These are phyloP conservation scores for Galagoides demidoff DNA, from an alignment of 2,797 vertebrate species.

Conservation along the genomic window DNA sequence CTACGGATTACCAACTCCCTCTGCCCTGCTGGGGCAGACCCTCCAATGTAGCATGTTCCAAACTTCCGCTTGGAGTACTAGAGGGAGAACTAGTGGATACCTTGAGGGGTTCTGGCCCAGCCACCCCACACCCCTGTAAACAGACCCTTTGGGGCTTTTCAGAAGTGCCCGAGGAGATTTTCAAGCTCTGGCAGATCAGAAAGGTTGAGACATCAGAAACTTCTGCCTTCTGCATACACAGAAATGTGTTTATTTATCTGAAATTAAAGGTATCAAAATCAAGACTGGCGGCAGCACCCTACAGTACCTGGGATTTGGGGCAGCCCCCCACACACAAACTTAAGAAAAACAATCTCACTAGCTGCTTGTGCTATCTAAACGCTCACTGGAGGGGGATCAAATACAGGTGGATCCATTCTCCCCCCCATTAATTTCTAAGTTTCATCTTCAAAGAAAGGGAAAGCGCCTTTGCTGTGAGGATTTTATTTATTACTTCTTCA, in stretches of 20 bases:
- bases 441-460: background rate
- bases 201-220: background rate
- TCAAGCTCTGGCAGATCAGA: background rate
- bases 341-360: rapidly evolving
- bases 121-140: background rate
- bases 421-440: rapidly evolving
- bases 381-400: background rate
- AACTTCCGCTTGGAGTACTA: rapidly evolving
- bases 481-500: background rate
- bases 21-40: rapidly evolving
- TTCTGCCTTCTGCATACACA: background rate
- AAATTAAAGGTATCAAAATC: background rate
- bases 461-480: background rate
- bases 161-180: background rate
- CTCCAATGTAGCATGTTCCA: rapidly evolving
- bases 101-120: background rate
- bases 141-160: rapidly evolving
- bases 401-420: rapidly evolving
- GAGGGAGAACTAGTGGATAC: rapidly evolving
- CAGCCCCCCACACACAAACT: rapidly evolving
- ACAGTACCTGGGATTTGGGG: rapidly evolving
- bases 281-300: rapidly evolving
- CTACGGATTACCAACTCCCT: rapidly evolving
- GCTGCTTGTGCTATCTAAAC: too few species aligned
- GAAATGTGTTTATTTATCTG: background rate